These are phyloP conservation scores for Setophaga kirtlandii DNA, from an alignment of 2,113 vertebrate species.

Conservation along the genomic window DNA sequence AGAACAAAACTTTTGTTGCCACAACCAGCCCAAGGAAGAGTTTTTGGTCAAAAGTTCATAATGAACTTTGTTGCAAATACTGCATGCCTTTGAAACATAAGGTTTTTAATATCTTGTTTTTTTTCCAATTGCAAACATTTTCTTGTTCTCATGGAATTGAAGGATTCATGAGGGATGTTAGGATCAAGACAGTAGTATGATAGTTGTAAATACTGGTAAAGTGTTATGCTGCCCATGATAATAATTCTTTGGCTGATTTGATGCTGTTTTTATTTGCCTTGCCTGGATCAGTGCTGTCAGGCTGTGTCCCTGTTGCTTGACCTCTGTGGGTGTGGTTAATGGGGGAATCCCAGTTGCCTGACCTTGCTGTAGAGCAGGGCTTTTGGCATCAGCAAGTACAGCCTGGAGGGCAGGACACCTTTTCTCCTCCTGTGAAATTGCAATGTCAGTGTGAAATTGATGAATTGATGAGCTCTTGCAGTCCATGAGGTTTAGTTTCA, in stretches of 20 bases:
- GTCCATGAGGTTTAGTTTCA: background rate
- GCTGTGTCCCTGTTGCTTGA: background rate
- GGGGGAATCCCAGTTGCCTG: background rate
- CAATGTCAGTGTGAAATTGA: background rate
- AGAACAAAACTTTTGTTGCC: background rate
- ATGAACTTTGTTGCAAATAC: background rate
- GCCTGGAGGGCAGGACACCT: background rate
- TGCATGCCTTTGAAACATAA: background rate
- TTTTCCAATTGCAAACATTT: background rate
- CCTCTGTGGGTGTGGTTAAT: background rate
- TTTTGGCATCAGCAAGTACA: background rate
- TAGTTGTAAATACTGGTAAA: background rate
- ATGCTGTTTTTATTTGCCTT: background rate
- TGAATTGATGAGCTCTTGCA: background rate
- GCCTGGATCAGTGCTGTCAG: background rate
- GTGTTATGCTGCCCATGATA: rapidly evolving
- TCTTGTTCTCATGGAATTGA: background rate
- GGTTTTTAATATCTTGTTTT: rapidly evolving
- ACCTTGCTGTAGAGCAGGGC: background rate
- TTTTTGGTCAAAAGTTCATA: background rate
- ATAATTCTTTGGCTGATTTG: background rate
- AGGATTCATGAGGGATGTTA: rapidly evolving
- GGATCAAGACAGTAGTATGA: background rate
- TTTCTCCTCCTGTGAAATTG: background rate
- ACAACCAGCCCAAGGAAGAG: background rate